Conservation (phyloP, 2,797 vertebrate genomes). For the Hippopotamyrus pictus region DNA sequence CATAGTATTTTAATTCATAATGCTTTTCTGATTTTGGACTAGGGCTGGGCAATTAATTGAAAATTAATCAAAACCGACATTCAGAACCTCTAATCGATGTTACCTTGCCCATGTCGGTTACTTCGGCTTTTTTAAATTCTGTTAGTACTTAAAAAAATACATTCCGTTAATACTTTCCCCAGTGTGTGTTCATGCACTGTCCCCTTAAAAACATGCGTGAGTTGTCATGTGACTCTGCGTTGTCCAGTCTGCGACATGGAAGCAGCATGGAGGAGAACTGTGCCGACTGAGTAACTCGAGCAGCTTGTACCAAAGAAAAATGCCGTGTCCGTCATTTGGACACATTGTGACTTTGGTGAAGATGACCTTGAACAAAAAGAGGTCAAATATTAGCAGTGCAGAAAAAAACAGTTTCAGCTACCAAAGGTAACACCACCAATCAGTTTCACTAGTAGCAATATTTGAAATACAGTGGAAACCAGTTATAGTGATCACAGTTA, state of each 20-base stretch:
- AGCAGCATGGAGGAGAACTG: too few relatives aligned
- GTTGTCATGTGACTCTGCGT: background rate
- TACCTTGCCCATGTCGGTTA: background rate
- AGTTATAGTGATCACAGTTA: too few relatives aligned
- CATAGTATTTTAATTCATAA: background rate
- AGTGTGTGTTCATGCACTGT: background rate
- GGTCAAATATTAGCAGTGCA: too few relatives aligned
- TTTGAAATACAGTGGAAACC: too few relatives aligned
- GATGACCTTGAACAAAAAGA: background rate
- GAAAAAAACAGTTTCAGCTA: too few relatives aligned
- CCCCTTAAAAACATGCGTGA: background rate
- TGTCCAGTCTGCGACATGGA: too few relatives aligned
- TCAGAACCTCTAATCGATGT: background rate
- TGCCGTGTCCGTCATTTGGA: background rate
- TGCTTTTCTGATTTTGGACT: background rate
- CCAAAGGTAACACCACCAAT: too few relatives aligned
- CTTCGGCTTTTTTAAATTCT: background rate
- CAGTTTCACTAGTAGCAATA: too few relatives aligned
- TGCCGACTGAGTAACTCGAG: background rate
- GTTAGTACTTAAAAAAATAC: background rate
- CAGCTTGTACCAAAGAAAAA: background rate
- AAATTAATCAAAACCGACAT: background rate
- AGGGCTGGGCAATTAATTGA: background rate
- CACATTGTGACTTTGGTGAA: background rate
- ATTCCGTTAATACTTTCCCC: background rate